A percentile compares a stretch with the other conserved stretches of the same genome.
These are phyloP conservation scores for Galago senegalensis DNA, from an alignment of 2,797 vertebrate genomes.

Conservation along the genomic window DNA sequence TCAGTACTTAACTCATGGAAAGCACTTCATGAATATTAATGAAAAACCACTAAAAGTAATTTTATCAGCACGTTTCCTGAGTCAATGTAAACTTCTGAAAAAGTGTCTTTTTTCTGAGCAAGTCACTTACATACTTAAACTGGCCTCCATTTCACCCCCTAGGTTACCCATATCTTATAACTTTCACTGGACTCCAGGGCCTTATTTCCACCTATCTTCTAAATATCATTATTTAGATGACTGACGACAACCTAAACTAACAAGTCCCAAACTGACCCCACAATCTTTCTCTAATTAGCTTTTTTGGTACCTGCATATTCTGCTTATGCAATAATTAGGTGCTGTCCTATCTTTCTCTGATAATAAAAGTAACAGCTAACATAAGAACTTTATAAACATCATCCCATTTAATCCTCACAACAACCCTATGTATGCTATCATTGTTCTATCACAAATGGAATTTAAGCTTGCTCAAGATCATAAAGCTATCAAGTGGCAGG, in stretches of 20 bases:
- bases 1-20: not conserved
- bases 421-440: not conserved
- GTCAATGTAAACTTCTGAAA: not conserved
- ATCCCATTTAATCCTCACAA: not conserved
- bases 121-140: not conserved
- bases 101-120: not conserved
- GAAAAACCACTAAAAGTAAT: not conserved
- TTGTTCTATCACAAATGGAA: conserved; percentile 11
- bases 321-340: not conserved
- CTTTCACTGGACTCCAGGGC: not conserved
- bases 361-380: conserved; percentile 1
- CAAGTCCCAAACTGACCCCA: not conserved
- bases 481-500: not conserved
- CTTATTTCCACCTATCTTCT: conserved; percentile 11
- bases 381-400: not conserved
- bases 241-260: not conserved
- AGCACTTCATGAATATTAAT: not conserved
- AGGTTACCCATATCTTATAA: not conserved
- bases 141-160: not conserved
- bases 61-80: not conserved
- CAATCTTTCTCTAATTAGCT: conserved; percentile 1
- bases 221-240: conserved; percentile 17
- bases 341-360: not conserved
- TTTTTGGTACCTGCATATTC: not conserved
- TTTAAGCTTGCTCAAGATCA: conserved; percentile 20